These are phyloP conservation scores for Platichthys stellatus DNA, from an alignment of 2,113 vertebrate genomes.

Conservation along the genomic window DNA sequence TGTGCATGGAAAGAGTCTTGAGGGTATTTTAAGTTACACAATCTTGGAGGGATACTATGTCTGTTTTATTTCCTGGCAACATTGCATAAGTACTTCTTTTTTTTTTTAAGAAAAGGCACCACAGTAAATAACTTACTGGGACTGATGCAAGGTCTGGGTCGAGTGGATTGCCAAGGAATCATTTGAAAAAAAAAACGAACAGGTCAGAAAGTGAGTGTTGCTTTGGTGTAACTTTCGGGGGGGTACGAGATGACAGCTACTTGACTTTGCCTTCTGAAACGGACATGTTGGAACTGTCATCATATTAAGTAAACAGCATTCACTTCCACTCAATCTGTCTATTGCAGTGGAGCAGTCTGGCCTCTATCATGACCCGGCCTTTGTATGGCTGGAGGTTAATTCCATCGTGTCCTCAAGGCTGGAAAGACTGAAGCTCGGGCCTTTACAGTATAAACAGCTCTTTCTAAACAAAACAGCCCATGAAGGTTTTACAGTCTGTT, in stretches of 20 bases:
- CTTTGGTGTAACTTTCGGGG: not conserved
- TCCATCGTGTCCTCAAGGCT: slow-evolving; percentile 44
- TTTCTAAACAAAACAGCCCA: slow-evolving; percentile 39
- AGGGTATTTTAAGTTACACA: slow-evolving; percentile 28
- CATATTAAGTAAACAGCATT: slow-evolving; percentile 49
- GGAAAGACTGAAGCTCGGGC: slow-evolving; percentile 30
- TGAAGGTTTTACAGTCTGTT: slow-evolving; percentile 29
- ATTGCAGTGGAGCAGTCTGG: slow-evolving; percentile 60
- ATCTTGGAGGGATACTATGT: slow-evolving; percentile 15
- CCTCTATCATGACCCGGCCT: slow-evolving; percentile 60
- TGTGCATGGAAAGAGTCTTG: slow-evolving; percentile 43
- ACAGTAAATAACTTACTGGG: not conserved
- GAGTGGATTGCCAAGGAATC: not conserved
- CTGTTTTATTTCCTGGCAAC: slow-evolving; percentile 49
- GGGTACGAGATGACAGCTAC: slow-evolving; percentile 27
- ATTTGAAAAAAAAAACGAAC: slow-evolving; percentile 24
- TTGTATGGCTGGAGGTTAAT: slow-evolving; percentile 53
- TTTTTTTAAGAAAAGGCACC: slow-evolving; percentile 3
- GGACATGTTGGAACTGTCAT: slow-evolving; percentile 37
- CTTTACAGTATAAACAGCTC: slow-evolving; percentile 35
- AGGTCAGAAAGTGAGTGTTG: slow-evolving; percentile 8
- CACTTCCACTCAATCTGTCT: slow-evolving; percentile 48
- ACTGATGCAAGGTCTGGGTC: slow-evolving; percentile 3
- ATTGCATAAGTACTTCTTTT: slow-evolving; percentile 12
- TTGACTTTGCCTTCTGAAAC: slow-evolving; percentile 59